Evolutionary conservation across 1,140 invertebrate species (phyloP), one percentile per base, ranked within the genome.

Genomic region (Augochlora pura): DNA sequence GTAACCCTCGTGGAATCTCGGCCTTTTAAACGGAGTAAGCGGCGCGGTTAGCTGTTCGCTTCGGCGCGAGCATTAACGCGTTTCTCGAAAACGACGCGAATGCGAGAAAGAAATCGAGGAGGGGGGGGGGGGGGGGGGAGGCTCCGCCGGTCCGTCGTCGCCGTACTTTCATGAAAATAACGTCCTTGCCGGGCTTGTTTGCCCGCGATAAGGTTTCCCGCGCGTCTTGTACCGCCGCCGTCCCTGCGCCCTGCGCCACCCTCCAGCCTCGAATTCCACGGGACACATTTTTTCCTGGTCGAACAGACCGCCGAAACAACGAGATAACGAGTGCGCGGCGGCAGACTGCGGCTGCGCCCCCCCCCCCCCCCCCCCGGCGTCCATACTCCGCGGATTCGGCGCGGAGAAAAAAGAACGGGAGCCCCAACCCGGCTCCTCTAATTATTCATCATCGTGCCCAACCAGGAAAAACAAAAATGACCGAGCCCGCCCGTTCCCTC

Each of bases 371-470:
- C 23, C 54, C 52, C 52, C 23, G 46, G 71, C 27, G 57, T 68
- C n/a, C 49, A 39, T 71, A 77, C 75, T 68, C 75, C 66, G 77
- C 83, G 64, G 27, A 77, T 84, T 38, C 78, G 23, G 21, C 1
- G 18, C 1, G 59, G 23, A n/a, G 21, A 23, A 38, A 23, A 39
- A 8, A 25, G 65, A 25, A 27, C 6, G 14, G 6, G 46, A 23
- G 7, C 27, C 10, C 9, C 16, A n/a, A 10, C 39, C 42, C 59
- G 57, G 7, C 69, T 85, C 74, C 74, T 81, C 84, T 84, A 85
- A 85, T 85, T 85, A 85, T 85, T 85, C 83, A 85, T 85, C 83
- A 81, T 81, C 74, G 78, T 68, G 74, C 77, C 73, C 82, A 23
- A 72, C 32, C 54, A 65, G 65, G 7, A 54, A 23, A 68, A 80